These are phyloP conservation scores for Eupithecia tripunctaria DNA, from an alignment of 2,888 invertebrate genomes.

Conservation along the genomic window DNA sequence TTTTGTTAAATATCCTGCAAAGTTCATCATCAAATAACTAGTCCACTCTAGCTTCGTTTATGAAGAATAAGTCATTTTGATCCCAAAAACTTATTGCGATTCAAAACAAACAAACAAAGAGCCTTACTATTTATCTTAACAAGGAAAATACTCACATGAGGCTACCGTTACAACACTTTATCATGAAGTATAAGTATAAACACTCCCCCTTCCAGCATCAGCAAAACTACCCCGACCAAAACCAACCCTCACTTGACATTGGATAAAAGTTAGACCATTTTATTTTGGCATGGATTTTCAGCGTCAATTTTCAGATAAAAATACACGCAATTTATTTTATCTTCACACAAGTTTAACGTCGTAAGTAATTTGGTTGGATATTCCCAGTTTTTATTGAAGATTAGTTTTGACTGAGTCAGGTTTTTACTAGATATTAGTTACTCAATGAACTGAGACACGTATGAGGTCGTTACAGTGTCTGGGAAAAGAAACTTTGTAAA, in stretches of 20 bases:
- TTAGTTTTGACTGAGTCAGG: background rate
- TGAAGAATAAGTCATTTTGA: background rate
- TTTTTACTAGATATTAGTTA: background rate
- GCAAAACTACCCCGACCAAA: constrained; percentile 29
- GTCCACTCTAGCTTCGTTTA: background rate
- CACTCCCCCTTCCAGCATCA: constrained; percentile 31
- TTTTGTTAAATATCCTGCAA: too few relatives aligned
- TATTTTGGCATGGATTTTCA: constrained; percentile 29
- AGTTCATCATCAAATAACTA: background rate
- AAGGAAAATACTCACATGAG: constrained; percentile 39
- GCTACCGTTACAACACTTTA: constrained; percentile 43
- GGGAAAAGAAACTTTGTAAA: constrained; percentile 8
- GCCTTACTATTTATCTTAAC: constrained; percentile 33
- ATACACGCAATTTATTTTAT: constrained; percentile 22
- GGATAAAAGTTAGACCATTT: constrained; percentile 41
- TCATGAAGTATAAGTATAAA: constrained; percentile 37
- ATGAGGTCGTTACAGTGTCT: constrained; percentile 7
- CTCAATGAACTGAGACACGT: background rate
- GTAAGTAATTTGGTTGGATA: constrained; percentile 1
- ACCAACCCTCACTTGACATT: constrained; percentile 23
- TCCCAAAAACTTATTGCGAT: background rate
- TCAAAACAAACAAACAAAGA: background rate
- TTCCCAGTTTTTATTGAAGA: constrained; percentile 1
- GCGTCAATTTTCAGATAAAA: constrained; percentile 26
- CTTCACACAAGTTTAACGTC: background rate